Percentiles rank a stretch among this genome's conserved stretches.
Evolutionary conservation across 2,797 vertebrate genomes (phyloP).

Genomic region (Spinus olivaceus): DNA sequence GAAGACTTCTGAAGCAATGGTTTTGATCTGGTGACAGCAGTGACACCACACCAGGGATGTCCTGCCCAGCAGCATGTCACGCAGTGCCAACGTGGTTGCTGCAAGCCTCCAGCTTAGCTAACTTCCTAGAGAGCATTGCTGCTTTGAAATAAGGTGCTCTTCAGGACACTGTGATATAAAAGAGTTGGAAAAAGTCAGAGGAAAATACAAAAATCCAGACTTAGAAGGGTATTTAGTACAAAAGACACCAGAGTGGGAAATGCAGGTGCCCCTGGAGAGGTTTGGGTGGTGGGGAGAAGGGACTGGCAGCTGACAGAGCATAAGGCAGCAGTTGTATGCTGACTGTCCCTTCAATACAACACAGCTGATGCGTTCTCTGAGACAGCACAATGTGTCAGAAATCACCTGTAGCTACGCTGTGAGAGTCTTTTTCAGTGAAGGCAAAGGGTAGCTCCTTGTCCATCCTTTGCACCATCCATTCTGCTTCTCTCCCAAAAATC

Average conservation of each 20-base stretch:
- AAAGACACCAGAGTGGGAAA: not conserved
- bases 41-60: not conserved
- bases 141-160: not conserved
- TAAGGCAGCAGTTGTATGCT: not conserved
- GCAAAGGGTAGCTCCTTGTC: not conserved
- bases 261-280: not conserved
- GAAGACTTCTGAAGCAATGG: not conserved
- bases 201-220: not conserved
- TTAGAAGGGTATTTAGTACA: not conserved
- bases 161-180: not conserved
- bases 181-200: not conserved
- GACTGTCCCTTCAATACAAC: not conserved
- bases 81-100: accelerated
- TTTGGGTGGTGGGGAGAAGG: not conserved
- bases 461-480: not conserved
- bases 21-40: not conserved
- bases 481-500: not conserved
- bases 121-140: not conserved
- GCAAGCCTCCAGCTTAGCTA: not conserved
- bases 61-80: not conserved
- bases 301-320: not conserved
- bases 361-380: not conserved
- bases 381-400: not conserved
- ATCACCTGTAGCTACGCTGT: not conserved
- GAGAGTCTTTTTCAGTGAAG: not conserved